Evolutionary conservation across 1,140 invertebrate species (phyloP).

Genomic region (Mya arenaria): DNA sequence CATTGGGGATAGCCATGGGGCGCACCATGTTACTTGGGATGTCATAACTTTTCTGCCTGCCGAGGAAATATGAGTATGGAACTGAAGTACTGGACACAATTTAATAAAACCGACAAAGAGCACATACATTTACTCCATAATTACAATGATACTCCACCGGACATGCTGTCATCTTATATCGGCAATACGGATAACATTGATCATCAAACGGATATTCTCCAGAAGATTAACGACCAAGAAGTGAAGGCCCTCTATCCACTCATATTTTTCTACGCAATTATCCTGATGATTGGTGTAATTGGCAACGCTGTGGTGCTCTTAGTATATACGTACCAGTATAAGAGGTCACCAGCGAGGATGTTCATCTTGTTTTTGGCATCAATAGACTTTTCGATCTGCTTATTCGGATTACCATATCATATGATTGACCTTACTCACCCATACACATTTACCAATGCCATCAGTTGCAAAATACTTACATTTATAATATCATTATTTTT

Average conservation of each 20-base stretch:
- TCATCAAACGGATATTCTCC: too few relatives aligned
- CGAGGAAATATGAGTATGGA: too few relatives aligned
- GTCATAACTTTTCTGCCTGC: too few relatives aligned
- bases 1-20: too few relatives aligned
- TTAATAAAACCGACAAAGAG: too few relatives aligned
- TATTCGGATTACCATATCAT: conserved; percentile 41
- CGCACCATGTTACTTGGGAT: too few relatives aligned
- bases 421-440: conserved; percentile 40
- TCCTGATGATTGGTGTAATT: conserved; percentile 27
- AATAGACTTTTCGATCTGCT: conserved; percentile 37
- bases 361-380: conserved; percentile 39
- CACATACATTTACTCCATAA: too few relatives aligned
- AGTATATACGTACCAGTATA: conserved; percentile 28
- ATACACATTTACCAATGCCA: conserved; percentile 28
- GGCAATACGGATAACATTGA: too few relatives aligned
- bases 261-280: conserved; percentile 32
- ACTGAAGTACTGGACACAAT: too few relatives aligned
- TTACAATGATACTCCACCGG: too few relatives aligned
- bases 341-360: conserved; percentile 29
- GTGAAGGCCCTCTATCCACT: conserved; percentile 32
- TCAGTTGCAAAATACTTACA: conserved; percentile 25
- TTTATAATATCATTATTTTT: conserved; percentile 27
- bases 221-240: conserved; percentile 26
- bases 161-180: not conserved
- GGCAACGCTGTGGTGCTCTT: conserved; percentile 34